A percentile compares a stretch with the other conserved stretches of the same genome.
phyloP scores from a whole-genome alignment of 37 sponge, comb jelly and placozoan species.

The Eunapius fragilis region DNA sequence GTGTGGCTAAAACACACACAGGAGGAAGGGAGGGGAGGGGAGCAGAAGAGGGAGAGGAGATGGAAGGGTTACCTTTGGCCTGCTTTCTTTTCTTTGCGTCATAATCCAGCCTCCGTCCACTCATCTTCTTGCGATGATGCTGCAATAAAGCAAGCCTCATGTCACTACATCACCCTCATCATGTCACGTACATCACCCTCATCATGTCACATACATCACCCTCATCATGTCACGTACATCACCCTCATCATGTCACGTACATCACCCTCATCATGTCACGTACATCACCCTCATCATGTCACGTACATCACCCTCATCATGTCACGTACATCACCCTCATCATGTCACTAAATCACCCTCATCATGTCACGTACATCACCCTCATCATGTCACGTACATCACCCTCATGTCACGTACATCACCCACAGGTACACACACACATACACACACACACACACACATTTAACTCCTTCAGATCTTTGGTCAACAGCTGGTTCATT shows the following conservation, averaged over 20 bases:
- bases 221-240: too few species aligned
- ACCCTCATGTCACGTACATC: background rate
- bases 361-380: background rate
- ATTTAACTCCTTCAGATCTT: conserved; percentile 92
- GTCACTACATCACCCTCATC: too few species aligned
- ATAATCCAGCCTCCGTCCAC: conserved; percentile 91
- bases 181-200: too few species aligned
- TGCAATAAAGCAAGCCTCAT: conserved; percentile 10
- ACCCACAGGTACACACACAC: background rate
- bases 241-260: too few species aligned
- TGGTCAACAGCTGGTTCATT: conserved; percentile 62
- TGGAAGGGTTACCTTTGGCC: conserved; percentile 66
- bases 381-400: too few species aligned
- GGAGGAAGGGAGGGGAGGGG: background rate
- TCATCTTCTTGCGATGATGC: conserved; percentile 97
- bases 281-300: too few species aligned
- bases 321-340: too few species aligned
- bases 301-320: too few species aligned
- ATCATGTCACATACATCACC: too few species aligned
- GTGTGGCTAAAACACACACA: too few species aligned
- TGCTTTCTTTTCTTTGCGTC: conserved; percentile 95
- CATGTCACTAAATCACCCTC: too few species aligned
- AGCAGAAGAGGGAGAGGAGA: background rate
- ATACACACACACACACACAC: conserved; percentile 29
- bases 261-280: too few species aligned